Evolutionary conservation across 2,888 invertebrate genomes (phyloP).

Genomic region (Protophormia terraenovae): DNA sequence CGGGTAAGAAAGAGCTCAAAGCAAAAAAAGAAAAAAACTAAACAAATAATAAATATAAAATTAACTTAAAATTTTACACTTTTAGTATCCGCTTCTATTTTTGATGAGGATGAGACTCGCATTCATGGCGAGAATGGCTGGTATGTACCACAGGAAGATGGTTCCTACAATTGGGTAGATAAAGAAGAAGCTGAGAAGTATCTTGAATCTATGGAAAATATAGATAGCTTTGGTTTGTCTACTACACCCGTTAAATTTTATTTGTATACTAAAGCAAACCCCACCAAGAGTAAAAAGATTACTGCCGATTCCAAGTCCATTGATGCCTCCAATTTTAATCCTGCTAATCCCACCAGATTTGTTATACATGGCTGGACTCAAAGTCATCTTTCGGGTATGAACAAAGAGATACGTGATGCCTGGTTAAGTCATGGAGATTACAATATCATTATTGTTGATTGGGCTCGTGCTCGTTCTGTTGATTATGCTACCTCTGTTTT

Average conservation of each 20-base stretch:
- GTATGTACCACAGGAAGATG: slow-evolving; percentile 68
- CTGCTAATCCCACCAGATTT: slow-evolving; percentile 69
- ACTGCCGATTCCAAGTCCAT: slow-evolving; percentile 63
- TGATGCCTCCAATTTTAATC: slow-evolving; percentile 70
- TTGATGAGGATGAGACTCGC: slow-evolving; percentile 50
- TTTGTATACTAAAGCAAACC: slow-evolving; percentile 74
- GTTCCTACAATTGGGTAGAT: slow-evolving; percentile 64
- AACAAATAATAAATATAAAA: no score
- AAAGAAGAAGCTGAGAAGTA: slow-evolving; percentile 43
- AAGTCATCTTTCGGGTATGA: slow-evolving; percentile 62
- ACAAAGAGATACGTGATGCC: slow-evolving; percentile 78
- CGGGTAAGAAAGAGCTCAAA: background rate
- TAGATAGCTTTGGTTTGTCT: background rate
- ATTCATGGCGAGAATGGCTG: slow-evolving; percentile 70
- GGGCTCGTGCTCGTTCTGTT: slow-evolving; percentile 83
- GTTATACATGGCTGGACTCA: slow-evolving; percentile 83
- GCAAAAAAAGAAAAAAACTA: no score
- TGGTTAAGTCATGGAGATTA: slow-evolving; percentile 83
- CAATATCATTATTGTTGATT: slow-evolving; percentile 85
- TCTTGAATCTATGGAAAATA: background rate
- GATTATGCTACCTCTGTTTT: slow-evolving; percentile 83
- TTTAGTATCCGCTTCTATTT: slow-evolving; percentile 22
- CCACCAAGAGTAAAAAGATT: slow-evolving; percentile 71
- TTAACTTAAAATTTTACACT: no score
- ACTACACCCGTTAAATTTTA: slow-evolving; percentile 68